Base-by-base conservation (phyloP, 2,888 invertebrate species). In the Acrobasis repandana region DNA sequence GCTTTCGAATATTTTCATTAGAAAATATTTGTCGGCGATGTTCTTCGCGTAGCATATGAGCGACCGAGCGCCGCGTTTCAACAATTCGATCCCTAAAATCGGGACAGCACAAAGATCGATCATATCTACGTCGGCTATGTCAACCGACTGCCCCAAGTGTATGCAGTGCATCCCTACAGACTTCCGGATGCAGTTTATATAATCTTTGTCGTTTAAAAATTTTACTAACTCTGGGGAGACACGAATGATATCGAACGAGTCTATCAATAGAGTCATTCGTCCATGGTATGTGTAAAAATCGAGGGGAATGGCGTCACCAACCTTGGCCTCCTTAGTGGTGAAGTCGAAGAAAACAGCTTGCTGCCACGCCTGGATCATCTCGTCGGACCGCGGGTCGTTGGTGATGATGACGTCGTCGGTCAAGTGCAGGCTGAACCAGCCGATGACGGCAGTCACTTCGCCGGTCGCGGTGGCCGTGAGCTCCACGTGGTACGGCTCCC, bases 351-450 rank as follows among this genome's bases (percentile, higher is more conserved):
- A 43, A 4, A 43, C 43, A 0, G 72, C 70, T 56, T 72, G 72
- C 28, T 65, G 65, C 67, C 68, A 67, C 4, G 95, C 95, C n/a
- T 87, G 76, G 36, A 79, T 74, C 62, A 77, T 70, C 0, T 77
- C 65, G 2, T 69, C 74, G n/a, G 75, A 72, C 47, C 77, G 79
- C 4, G 94, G 94, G 61, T 93, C 87, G 2, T 93, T 94, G 36
- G 93, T 91, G 56, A 95, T 85, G 3, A 76, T 80, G 20, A 92
- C 90, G 47, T 93, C 88, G 14, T 94, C 93, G 67, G 94, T 93
- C 34, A 96, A 80, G 71, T 94, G 79, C 60, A 95, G 82, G 70
- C 94, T 93, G 76, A 95, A 96, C 95, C 95, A 95, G 52, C 94
- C 87, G 8, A 93, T 93, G 54, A 95, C 80, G 18, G 62, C 16